phyloP scores from a whole-genome alignment of 2,888 invertebrate species.

The Spodoptera exigua region DNA sequence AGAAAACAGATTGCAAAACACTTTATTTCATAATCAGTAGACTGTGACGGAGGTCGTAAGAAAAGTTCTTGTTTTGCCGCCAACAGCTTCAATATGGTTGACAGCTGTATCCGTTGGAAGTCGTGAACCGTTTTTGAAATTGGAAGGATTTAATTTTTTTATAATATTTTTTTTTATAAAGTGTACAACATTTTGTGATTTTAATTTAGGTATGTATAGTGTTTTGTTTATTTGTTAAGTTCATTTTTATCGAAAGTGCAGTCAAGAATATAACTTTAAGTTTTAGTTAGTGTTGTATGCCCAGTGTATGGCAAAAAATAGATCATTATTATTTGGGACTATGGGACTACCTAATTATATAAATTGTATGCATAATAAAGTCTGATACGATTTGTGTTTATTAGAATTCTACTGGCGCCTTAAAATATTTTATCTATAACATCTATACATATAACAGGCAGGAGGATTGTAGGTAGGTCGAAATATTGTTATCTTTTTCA shows the following conservation, averaged over 20 bases:
- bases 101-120: conserved; percentile 33
- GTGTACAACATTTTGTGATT: not conserved
- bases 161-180: not conserved
- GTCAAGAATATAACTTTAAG: too few species aligned
- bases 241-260: too few species aligned
- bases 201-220: conserved; percentile 14
- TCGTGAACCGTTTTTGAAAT: conserved; percentile 33
- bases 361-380: too few species aligned
- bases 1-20: conserved; percentile 49
- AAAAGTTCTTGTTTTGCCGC: conserved; percentile 36
- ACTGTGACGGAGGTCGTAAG: conserved; percentile 52
- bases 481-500: too few species aligned
- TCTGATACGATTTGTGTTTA: too few species aligned
- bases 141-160: conserved; percentile 4
- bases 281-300: not conserved
- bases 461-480: too few species aligned
- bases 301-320: not conserved
- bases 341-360: too few species aligned
- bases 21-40: conserved; percentile 53
- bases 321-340: too few species aligned
- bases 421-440: too few species aligned
- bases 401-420: too few species aligned
- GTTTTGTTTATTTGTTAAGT: not conserved
- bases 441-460: too few species aligned
- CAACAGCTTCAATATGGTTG: conserved; percentile 27